phyloP scores from a whole-genome alignment of 2,113 vertebrate genomes.

The Illadopsis cleaveri region DNA sequence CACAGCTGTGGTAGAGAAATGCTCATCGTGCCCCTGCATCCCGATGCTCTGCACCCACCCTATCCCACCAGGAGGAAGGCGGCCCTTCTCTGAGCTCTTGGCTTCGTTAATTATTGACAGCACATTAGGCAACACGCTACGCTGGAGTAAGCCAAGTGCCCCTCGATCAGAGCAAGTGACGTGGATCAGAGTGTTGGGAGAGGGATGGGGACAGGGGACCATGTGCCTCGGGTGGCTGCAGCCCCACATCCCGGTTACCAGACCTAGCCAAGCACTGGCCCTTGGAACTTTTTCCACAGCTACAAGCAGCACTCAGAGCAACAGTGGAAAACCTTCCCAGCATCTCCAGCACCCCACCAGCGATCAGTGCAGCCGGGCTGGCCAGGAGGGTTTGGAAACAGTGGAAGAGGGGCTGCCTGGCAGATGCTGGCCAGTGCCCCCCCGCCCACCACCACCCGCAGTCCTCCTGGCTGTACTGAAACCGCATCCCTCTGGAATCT shows the following conservation, averaged over 20 bases:
- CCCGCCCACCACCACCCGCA: not conserved
- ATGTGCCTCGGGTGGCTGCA: not conserved
- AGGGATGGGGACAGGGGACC: not conserved
- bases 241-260: fast-evolving
- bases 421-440: not conserved
- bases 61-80: not conserved
- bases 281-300: not conserved
- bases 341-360: not conserved
- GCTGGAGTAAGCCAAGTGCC: not conserved
- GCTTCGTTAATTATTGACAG: conserved; percentile 18
- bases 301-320: not conserved
- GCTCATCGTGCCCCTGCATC: fast-evolving
- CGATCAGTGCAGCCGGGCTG: fast-evolving
- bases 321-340: fast-evolving
- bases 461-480: not conserved
- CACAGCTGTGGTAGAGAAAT: fast-evolving
- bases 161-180: not conserved
- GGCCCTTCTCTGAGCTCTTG: not conserved
- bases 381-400: not conserved
- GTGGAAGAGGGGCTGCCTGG: not conserved
- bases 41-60: not conserved
- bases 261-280: fast-evolving
- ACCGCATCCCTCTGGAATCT: fast-evolving
- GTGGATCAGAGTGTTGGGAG: not conserved
- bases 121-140: not conserved